Base-by-base conservation (phyloP, 2,113 vertebrate species). In the Riparia riparia region DNA sequence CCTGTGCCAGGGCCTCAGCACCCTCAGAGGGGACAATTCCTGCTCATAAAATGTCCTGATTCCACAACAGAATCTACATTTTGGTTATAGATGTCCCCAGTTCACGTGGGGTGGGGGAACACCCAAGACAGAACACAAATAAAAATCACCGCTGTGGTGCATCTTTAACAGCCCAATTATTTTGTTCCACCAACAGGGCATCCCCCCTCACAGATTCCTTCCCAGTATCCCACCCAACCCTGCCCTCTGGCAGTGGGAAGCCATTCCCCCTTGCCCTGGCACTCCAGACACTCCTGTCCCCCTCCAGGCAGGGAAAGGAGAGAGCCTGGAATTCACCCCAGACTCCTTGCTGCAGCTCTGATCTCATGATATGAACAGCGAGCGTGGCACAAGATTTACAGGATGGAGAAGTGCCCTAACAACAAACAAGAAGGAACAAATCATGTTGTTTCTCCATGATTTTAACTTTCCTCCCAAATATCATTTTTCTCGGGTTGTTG, bases 361-460 rank as follows among this genome's bases (percentile, higher is more conserved):
- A 93, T 7, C 28, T 34, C 72, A 2, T 17, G 34, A 14, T 7
- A 53, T 0, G 12, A 85, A 25, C 34, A 57, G 12, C 15, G 65
- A 93, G 34, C 5, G 45, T 14, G 16, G 69, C 65, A 53, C 53
- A 51, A 56, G 12, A 82, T 69, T 71, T 29, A 49, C 22, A 20
- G 1, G 0, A 24, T 21, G 28, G 34, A 34, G 65, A 69, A 95
- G 82, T 12, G 12, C 34, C 61, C 81, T 37, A 18, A 12, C 63
- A 85, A 68, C 44, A 71, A 71, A 81, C 10, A 3, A 44, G 41
- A 61, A 32, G 31, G 54, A 69, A 39, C 8, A 92, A 72, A 71
- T 49, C 4, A 6, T 41, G 13, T 24, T 45, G n/a, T 61, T 70
- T 24, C n/a, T 13, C 66, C 0, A 1, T 12, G 39, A 51, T 54